Evolutionary conservation across 2,113 vertebrate genomes (phyloP), one percentile per base, ranked within the genome.

Genomic region (Sterrhoptilus dennistouni): DNA sequence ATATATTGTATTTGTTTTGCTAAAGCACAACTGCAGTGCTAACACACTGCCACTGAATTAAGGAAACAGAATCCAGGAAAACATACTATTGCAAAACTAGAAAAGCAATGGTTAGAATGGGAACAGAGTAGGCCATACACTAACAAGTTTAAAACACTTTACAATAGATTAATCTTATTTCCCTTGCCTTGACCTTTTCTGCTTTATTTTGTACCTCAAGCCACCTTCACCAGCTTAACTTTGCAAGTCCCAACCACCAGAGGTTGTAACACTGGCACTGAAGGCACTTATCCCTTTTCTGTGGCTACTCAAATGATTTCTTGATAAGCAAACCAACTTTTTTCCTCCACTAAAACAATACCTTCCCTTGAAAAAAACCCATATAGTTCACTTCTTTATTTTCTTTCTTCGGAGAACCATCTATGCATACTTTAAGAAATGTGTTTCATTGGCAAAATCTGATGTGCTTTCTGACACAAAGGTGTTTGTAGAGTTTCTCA

Each of bases 41-140:
- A 74, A 60, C 52, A 38, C 12, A 33, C 4, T 24, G 23, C 15
- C 53, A n/a, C 17, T 47, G 29, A 75, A 88, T 35, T 7, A 49
- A 94, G 57, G 61, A 89, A 81, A 77, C 12, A 56, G 14, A 79
- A 83, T 17, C 27, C 49, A 54, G 49, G 7, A 71, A 63, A 66
- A 85, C 24, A 75, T 87, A n/a, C 31, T 47, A 11, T 1, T 49
- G 28, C 28, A 84, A 52, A 74, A 61, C 33, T 66, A 23, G 79
- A 75, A 81, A 87, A 71, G 2, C 33, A 54, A 21, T 17, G 17
- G 28, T 23, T 57, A 42, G 56, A 77, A 50, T 19, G 42, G 33
- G 21, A 61, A 61, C 1, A 75, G 16, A 72, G 19, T 0, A 3
- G 45, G 28, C 33, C 24, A 23, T 6, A 60, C 1, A 2, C 29